These are phyloP conservation scores for Pollenia angustigena DNA, from an alignment of 2,888 invertebrate species.

Conservation along the genomic window DNA sequence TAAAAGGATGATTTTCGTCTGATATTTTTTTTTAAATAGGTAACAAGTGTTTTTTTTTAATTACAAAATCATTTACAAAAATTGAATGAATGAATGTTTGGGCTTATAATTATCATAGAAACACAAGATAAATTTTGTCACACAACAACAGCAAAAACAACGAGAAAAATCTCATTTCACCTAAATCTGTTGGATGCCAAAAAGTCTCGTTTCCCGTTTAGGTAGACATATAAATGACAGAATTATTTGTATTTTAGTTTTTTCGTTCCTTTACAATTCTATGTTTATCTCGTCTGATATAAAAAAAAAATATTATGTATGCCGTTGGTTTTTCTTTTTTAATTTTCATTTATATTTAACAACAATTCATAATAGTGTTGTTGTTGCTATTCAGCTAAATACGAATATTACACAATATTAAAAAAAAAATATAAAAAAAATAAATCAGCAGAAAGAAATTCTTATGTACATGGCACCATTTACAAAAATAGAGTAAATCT, in stretches of 20 bases:
- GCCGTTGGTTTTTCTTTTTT: conserved; percentile 29
- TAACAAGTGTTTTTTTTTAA: conserved; percentile 15
- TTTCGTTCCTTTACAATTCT: conserved; percentile 39
- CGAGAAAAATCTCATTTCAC: conserved; percentile 64
- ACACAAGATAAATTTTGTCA: conserved; percentile 27
- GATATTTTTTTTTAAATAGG: neutral
- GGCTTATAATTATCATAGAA: conserved; percentile 56
- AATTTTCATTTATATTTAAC: conserved; percentile 26
- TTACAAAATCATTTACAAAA: neutral
- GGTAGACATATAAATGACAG: conserved; percentile 63
- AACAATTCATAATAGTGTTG: conserved; percentile 38
- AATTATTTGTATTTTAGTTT: neutral
- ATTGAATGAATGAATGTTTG: conserved; percentile 18
- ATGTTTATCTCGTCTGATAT: conserved; percentile 47
- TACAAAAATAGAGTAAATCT: neutral
- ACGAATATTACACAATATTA: conserved; percentile 53
- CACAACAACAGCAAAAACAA: conserved; percentile 32
- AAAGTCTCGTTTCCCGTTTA: conserved; percentile 70
- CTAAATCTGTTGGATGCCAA: conserved; percentile 73
- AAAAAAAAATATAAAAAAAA: neutral
- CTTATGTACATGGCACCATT: conserved; percentile 13
- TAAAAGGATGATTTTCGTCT: conserved; percentile 10
- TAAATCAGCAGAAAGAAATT: neutral
- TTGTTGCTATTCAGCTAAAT: conserved; percentile 17
- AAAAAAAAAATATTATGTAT: conserved; percentile 39